Evolutionary conservation across 1,140 invertebrate species (phyloP), one percentile per base, ranked within the genome.

Genomic region (Nymphalis io): DNA sequence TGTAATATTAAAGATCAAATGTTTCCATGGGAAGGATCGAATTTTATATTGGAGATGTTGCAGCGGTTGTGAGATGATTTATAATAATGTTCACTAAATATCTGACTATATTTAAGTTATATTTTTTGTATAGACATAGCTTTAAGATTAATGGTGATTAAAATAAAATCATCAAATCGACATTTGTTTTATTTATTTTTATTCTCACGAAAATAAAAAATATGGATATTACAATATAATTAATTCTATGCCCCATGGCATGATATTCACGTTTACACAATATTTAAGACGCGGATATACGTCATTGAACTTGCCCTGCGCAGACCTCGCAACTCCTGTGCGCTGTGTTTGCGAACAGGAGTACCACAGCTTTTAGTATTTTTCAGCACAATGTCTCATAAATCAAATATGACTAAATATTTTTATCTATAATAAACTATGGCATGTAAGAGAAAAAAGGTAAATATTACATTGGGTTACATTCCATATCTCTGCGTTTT

Each of bases 31-130:
- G 79, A 85, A 76, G 80, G 76, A 84, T 86, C 81, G 81, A 82
- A 82, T 82, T 74, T 85, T 85, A 84, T 81, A 83, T 53, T 67
- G 79, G 74, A 82, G 73, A 81, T 86, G 89, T 91, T 91, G 88
- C 85, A 85, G 88, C 76, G 88, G 89, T 91, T 91, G 89, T 91
- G 89, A 91, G 87, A 90, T 87, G 89, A 88, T 90, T 86, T 89
- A 89, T 89, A 81, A 84, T 85, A 75, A 90, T 85, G 88, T 91
- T 91, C 85, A 91, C 84, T 89, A 88, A 87, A 85, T 88, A 90
- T 89, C 83, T 85, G 79, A 88, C 77, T 90, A 89, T 88, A 87
- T 83, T 81, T 89, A 91, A 88, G 86, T 84, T 90, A 86, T 85
- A 89, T 85, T 84, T 89, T 88, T 86, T 86, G 84, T 89, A 83